Percentiles rank a stretch among this genome's conserved stretches.
Conservation (phyloP, 2,797 vertebrate genomes). For the Enteromius unitaeniatus region DNA sequence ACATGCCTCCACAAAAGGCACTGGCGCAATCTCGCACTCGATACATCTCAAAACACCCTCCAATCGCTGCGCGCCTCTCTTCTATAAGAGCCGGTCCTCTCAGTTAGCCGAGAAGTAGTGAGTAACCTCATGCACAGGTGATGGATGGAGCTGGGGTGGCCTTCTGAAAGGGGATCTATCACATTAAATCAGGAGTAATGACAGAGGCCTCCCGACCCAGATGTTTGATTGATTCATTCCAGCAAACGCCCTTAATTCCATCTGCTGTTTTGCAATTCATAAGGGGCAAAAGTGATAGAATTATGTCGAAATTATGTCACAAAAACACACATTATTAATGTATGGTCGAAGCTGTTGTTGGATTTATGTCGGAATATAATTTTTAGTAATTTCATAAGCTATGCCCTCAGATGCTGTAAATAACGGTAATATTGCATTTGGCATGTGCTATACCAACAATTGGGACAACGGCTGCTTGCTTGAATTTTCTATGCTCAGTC, state of each 20-base stretch:
- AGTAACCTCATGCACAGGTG: conserved; percentile 74
- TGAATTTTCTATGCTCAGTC: conserved; percentile 63
- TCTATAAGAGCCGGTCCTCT: conserved; percentile 67
- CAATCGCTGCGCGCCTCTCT: conserved; percentile 60
- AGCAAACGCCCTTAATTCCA: conserved; percentile 63
- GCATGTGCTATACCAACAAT: conserved; percentile 41
- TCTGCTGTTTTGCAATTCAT: conserved; percentile 58
- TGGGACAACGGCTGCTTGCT: conserved; percentile 13
- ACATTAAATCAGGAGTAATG: conserved; percentile 82
- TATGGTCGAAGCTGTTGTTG: conserved; percentile 40
- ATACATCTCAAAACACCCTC: conserved; percentile 32
- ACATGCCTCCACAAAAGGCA: conserved; percentile 25
- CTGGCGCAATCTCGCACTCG: conserved; percentile 31
- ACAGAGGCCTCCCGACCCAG: conserved; percentile 73
- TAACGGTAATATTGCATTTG: conserved; percentile 46
- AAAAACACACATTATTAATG: conserved; percentile 37
- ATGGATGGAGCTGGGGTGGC: conserved; percentile 77
- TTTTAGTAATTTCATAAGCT: conserved; percentile 35
- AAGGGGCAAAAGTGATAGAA: conserved; percentile 45
- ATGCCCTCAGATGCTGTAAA: conserved; percentile 37
- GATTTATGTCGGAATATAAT: conserved; percentile 41
- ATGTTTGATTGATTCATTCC: conserved; percentile 77
- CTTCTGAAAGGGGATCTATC: conserved; percentile 83
- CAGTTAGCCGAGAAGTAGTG: conserved; percentile 73
- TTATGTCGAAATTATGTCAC: conserved; percentile 48